Conservation (phyloP, 2,797 vertebrate genomes). For the Spinus pinus region DNA sequence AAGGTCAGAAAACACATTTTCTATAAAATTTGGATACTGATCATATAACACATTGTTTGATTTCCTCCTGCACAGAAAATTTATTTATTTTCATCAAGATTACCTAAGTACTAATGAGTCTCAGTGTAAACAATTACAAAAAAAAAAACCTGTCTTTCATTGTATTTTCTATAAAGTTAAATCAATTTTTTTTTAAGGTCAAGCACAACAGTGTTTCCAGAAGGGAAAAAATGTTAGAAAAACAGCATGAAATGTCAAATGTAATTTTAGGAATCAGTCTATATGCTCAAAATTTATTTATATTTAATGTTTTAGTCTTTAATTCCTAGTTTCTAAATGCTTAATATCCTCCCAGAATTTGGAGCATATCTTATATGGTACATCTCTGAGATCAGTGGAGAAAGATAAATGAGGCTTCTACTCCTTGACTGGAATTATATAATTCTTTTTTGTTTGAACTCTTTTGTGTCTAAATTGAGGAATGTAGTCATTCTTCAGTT, state of each 20-base stretch:
- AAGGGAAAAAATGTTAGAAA: not conserved
- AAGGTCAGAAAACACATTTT: not conserved
- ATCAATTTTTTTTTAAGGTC: not conserved
- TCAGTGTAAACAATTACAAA: not conserved
- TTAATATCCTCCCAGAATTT: not conserved
- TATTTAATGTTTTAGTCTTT: not conserved
- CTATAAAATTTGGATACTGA: not conserved
- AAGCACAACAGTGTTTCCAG: not conserved
- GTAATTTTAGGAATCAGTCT: not conserved
- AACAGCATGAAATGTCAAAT: not conserved
- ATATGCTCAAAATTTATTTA: not conserved
- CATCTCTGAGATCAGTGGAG: not conserved
- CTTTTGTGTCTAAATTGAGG: not conserved
- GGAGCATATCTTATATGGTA: not conserved
- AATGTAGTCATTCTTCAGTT: not conserved
- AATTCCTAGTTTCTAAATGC: not conserved
- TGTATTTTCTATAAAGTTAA: not conserved
- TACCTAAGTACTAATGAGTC: not conserved
- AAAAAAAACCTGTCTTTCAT: not conserved
- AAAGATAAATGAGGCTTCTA: not conserved
- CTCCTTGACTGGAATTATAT: accelerated
- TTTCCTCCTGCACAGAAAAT: not conserved
- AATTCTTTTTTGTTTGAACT: not conserved
- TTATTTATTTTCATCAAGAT: not conserved
- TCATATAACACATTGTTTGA: not conserved